Evolutionary conservation across 2,888 invertebrate genomes (phyloP).

Genomic region (Oasisia sp.): DNA sequence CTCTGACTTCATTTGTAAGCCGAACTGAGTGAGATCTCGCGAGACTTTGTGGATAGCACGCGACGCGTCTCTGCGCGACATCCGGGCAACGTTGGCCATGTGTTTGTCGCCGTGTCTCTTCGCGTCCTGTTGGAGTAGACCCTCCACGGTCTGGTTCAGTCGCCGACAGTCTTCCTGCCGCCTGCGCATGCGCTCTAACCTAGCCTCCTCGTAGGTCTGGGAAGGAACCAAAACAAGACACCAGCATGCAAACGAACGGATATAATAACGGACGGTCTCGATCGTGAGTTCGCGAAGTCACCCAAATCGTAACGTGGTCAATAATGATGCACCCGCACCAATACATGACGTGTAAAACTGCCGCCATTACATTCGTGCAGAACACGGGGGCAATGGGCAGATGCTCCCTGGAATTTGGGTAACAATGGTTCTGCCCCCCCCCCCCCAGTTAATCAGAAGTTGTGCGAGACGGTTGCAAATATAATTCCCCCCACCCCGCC

Average conservation of each 20-base stretch:
- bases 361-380: too few species aligned
- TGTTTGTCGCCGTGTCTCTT: background rate
- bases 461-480: too few species aligned
- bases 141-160: background rate
- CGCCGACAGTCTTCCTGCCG: background rate
- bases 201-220: background rate
- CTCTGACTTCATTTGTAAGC: background rate
- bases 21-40: background rate
- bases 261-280: background rate
- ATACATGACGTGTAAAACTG: too few species aligned
- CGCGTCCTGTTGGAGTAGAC: background rate
- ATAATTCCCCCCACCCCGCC: too few species aligned
- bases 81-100: background rate
- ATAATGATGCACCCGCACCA: too few species aligned
- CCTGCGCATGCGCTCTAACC: background rate
- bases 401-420: too few species aligned
- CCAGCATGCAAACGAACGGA: background rate
- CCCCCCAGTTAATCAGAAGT: too few species aligned
- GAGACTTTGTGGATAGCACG: slow-evolving; percentile 4
- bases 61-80: background rate
- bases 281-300: too few species aligned
- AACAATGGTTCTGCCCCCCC: too few species aligned
- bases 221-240: background rate
- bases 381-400: too few species aligned
- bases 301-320: too few species aligned